Evolutionary conservation across 2,113 vertebrate species (phyloP).

Genomic region (Gobius niger): DNA sequence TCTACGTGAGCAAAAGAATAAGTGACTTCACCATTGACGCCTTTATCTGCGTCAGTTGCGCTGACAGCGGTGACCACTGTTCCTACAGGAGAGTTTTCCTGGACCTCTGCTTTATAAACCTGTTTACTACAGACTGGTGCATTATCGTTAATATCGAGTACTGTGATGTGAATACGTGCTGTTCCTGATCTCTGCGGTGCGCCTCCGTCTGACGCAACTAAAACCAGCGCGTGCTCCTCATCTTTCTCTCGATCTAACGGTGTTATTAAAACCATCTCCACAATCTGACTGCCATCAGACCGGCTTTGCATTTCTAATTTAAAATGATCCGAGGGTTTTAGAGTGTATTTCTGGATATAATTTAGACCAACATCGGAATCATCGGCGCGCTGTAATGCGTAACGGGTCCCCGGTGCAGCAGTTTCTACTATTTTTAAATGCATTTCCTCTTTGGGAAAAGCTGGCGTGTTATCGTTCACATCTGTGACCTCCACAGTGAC

Average conservation of each 20-base stretch:
- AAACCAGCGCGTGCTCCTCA: conserved; percentile 50
- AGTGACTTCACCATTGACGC: conserved; percentile 50
- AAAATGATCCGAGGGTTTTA: conserved; percentile 60
- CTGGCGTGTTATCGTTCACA: conserved; percentile 72
- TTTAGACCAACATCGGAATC: conserved; percentile 72
- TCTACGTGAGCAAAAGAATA: conserved; percentile 54
- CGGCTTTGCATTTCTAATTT: conserved; percentile 60
- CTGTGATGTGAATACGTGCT: conserved; percentile 59
- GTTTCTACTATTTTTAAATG: conserved; percentile 58
- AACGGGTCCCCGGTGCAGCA: conserved; percentile 36
- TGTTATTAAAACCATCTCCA: conserved; percentile 69
- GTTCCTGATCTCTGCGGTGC: conserved; percentile 69
- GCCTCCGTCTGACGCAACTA: conserved; percentile 72
- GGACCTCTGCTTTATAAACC: conserved; percentile 65
- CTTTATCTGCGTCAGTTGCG: conserved; percentile 69
- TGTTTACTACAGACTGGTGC: conserved; percentile 63
- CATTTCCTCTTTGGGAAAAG: conserved; percentile 59
- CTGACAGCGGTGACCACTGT: conserved; percentile 54
- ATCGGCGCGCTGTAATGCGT: conserved; percentile 52
- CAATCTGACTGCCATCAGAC: conserved; percentile 32
- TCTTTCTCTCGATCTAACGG: conserved; percentile 69
- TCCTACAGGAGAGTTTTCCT: conserved; percentile 55
- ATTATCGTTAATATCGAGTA: conserved; percentile 75
- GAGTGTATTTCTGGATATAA: conserved; percentile 61
- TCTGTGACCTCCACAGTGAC: conserved; percentile 71